Evolutionary conservation across 53 echinoderm and acorn worm genomes (phyloP), one percentile per base, ranked within the genome.

Genomic region (Echinometra lucunter): DNA sequence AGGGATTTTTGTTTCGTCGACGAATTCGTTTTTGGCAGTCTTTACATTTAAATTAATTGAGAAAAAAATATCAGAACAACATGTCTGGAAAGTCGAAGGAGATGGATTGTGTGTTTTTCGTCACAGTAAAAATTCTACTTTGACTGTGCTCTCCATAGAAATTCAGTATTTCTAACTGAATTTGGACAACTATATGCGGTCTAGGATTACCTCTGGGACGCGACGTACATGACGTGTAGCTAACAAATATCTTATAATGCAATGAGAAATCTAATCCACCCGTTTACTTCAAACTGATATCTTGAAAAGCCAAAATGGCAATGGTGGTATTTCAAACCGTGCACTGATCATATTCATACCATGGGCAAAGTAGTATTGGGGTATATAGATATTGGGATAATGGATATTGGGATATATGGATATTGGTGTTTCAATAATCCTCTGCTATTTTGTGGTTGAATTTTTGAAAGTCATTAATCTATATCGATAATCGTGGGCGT

Each of bases 151-250:
- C 85, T 47, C 15, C 1, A n/a, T n/a, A n/a, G 49, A 49, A 85
- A 85, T 47, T 49, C 28, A 25, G 85, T 85, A n/a, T 85, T 45
- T n/a, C 27, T 49, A 85, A 85, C 85, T 49, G 85, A 49, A 85
- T 85, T 85, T 85, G 28, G 85, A n/a, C 28, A 85, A 85, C 85
- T 25, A n/a, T n/a, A 28, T 85, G 19, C 85, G 13, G 11, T 49
- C 47, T 85, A 47, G 49, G 47, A 85, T 85, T 85, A 85, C 85
- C 85, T 27, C 16, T 27, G 85, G n/a, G 85, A 85, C 85, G 49
- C 37, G 2, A n/a, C 49, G 19, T 47, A 85, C 85, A 85, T 19
- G 2, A n/a, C 49, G 19, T 47, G 15, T 44, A 44, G 40, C 23
- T 85, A 49, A 30, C 53, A 49, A 47, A 85, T 12, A 49, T 85